phyloP scores from a whole-genome alignment of 2,888 invertebrate genomes.

The Parnassius mnemosyne region DNA sequence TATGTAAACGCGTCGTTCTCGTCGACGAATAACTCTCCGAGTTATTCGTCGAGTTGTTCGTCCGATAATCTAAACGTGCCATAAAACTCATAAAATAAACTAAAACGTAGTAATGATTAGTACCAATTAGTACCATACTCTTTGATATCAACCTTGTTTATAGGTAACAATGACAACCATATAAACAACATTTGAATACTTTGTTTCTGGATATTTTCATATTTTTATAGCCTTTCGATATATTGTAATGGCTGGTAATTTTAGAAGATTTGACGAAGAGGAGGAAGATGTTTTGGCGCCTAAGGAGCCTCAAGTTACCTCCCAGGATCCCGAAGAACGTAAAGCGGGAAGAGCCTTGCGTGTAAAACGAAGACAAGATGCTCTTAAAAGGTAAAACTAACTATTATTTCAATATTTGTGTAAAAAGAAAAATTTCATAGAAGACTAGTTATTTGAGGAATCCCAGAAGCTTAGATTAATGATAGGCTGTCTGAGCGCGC shows the following conservation, averaged over 20 bases:
- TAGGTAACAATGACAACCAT: slow-evolving; percentile 18
- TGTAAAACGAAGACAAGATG: slow-evolving; percentile 83
- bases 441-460: too few relatives aligned
- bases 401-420: neutral
- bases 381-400: slow-evolving; percentile 72
- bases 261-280: slow-evolving; percentile 51
- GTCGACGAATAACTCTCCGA: too few relatives aligned
- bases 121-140: too few relatives aligned
- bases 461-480: too few relatives aligned
- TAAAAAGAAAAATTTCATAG: neutral
- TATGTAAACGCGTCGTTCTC: too few relatives aligned
- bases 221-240: slow-evolving; percentile 12
- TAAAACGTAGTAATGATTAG: too few relatives aligned
- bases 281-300: slow-evolving; percentile 70
- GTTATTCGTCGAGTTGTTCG: too few relatives aligned
- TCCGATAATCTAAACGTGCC: too few relatives aligned
- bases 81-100: too few relatives aligned
- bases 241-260: slow-evolving; percentile 48
- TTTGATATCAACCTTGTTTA: neutral
- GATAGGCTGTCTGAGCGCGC: too few relatives aligned
- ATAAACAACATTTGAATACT: slow-evolving; percentile 2
- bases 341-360: slow-evolving; percentile 85
- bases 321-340: slow-evolving; percentile 84
- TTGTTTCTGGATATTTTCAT: slow-evolving; percentile 3
- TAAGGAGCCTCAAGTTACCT: slow-evolving; percentile 81